Conservation (phyloP, 2,797 vertebrate species). For the Diceros bicornis region DNA sequence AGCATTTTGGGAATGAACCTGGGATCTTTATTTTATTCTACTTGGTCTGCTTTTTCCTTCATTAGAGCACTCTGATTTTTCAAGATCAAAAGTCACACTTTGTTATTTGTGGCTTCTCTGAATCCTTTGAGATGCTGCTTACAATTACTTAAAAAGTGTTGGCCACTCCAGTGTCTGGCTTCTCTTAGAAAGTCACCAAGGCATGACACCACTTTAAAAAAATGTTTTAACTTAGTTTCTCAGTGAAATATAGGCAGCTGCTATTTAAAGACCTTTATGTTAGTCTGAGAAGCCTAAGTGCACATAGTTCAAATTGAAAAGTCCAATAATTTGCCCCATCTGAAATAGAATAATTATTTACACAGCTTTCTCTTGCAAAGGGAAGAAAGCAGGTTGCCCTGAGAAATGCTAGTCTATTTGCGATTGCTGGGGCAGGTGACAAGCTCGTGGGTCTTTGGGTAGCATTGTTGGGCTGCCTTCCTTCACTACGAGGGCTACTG, state of each 20-base stretch:
- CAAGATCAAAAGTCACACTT: conserved; percentile 12
- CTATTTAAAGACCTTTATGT: neutral
- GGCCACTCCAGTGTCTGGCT: neutral
- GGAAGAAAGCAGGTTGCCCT: neutral
- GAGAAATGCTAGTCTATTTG: conserved; percentile 9
- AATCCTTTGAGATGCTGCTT: conserved; percentile 42
- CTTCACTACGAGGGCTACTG: conserved; percentile 42
- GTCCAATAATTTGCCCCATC: neutral
- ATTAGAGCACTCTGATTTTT: neutral
- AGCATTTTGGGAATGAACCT: neutral
- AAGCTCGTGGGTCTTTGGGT: conserved; percentile 22
- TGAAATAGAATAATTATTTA: conserved; percentile 48
- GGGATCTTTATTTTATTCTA: neutral
- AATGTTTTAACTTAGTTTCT: conserved; percentile 52
- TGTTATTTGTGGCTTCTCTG: conserved; percentile 52
- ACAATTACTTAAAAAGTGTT: neutral
- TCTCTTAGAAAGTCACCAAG: conserved; percentile 50
- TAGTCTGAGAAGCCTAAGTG: conserved; percentile 10
- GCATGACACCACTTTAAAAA: neutral
- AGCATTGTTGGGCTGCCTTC: neutral
- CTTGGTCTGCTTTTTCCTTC: neutral
- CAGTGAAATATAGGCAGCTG: conserved; percentile 1
- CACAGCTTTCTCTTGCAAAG: neutral
- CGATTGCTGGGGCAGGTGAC: conserved; percentile 66
- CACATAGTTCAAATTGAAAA: neutral